These are phyloP conservation scores for crab-eating macaque (Macaca fascicularis) DNA, from an alignment of 2,113 vertebrate species.

Conservation along the genomic window DNA sequence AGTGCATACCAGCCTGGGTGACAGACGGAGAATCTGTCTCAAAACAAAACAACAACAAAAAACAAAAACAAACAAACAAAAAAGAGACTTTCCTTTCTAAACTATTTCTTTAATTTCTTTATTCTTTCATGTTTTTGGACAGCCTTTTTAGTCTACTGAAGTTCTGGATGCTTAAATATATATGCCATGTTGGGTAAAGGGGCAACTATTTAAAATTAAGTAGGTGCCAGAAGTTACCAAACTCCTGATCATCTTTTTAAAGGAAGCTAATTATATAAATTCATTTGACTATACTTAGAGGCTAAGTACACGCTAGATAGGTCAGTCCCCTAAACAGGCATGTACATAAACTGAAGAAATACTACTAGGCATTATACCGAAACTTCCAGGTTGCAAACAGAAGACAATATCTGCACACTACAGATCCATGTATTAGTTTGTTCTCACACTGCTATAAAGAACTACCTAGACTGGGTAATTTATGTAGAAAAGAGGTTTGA, in stretches of 20 bases:
- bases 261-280: constrained; percentile 22
- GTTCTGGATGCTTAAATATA: not conserved
- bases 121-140: not conserved
- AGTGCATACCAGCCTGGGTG: too few species aligned
- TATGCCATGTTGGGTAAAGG: not conserved
- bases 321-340: not conserved
- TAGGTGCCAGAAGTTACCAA: not conserved
- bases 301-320: not conserved
- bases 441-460: too few species aligned
- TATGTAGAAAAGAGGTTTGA: too few species aligned
- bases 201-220: constrained; percentile 18
- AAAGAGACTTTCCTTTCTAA: too few species aligned
- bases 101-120: not conserved
- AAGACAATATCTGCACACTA: not conserved
- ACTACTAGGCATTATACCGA: not conserved
- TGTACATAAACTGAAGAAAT: not conserved
- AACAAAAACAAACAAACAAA: too few species aligned
- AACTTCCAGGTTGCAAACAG: not conserved
- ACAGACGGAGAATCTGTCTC: too few species aligned
- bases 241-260: not conserved
- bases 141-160: not conserved
- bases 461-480: too few species aligned
- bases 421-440: not conserved
- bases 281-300: not conserved
- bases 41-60: too few species aligned